Conservation (phyloP, 2,888 invertebrate species). For the Resseliella maxima region DNA sequence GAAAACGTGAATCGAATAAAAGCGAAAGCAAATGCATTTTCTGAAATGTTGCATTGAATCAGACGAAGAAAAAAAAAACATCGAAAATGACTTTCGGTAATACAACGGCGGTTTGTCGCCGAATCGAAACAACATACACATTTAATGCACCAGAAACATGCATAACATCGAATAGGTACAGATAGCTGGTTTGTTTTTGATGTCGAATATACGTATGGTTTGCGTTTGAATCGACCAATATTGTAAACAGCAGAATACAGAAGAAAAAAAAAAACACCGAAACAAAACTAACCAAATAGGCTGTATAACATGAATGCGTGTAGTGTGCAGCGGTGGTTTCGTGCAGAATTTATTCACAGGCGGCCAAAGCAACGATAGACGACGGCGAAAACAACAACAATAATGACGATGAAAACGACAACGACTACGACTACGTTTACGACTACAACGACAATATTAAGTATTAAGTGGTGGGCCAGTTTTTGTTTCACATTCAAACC, state of each 20-base stretch:
- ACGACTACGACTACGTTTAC: no score
- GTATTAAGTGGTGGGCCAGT: conserved; percentile 3
- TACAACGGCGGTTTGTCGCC: background rate
- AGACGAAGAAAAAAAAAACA: background rate
- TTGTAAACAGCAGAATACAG: background rate
- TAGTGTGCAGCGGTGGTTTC: background rate
- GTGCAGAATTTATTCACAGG: background rate
- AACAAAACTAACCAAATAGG: background rate
- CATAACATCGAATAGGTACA: background rate
- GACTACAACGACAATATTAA: no score
- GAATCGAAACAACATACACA: background rate
- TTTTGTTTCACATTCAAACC: background rate
- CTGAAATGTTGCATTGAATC: conserved; percentile 5
- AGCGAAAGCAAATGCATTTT: conserved; percentile 14
- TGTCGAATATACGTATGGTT: no score
- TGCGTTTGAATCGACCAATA: background rate
- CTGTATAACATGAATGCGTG: background rate
- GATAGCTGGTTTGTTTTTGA: no score
- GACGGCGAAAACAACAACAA: no score
- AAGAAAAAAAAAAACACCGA: background rate
- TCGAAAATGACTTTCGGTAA: background rate
- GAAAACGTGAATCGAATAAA: background rate
- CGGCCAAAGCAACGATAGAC: background rate
- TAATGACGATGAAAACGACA: no score
- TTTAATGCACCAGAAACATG: background rate